Evolutionary conservation across 2,797 vertebrate species (phyloP).

Genomic region (Epinephelus malabaricus): DNA sequence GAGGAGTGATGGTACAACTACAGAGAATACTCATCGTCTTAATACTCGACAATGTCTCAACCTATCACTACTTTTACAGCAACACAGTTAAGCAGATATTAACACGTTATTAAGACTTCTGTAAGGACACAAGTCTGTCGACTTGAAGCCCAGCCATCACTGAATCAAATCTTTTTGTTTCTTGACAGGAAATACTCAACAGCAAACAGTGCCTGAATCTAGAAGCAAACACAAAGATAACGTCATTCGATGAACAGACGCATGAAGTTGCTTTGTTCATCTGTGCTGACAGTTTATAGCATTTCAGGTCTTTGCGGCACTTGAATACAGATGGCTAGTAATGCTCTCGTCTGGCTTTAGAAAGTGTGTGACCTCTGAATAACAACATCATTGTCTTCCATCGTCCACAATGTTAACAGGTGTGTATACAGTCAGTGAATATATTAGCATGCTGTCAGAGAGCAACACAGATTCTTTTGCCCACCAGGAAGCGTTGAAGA

Average conservation of each 20-base stretch:
- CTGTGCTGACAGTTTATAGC: conserved; percentile 57
- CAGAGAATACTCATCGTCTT: conserved; percentile 73
- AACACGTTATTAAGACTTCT: conserved; percentile 69
- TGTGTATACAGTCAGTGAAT: conserved; percentile 70
- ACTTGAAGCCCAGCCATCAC: conserved; percentile 15
- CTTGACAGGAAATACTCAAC: conserved; percentile 60
- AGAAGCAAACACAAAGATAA: conserved; percentile 74
- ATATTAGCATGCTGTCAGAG: conserved; percentile 82
- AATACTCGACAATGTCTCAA: conserved; percentile 60
- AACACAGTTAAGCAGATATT: conserved; percentile 80
- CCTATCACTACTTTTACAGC: conserved; percentile 80
- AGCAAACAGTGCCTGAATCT: conserved; percentile 69
- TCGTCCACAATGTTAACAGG: conserved; percentile 59
- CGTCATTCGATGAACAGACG: conserved; percentile 67
- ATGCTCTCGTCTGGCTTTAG: conserved; percentile 37
- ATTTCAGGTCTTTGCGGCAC: conserved; percentile 60
- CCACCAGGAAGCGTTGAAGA: conserved; percentile 74
- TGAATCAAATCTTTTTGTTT: conserved; percentile 35
- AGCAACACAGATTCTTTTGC: conserved; percentile 62
- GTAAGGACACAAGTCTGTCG: conserved; percentile 26
- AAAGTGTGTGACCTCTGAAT: conserved; percentile 56
- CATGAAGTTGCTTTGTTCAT: conserved; percentile 60
- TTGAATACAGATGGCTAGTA: conserved; percentile 59
- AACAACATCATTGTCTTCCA: conserved; percentile 24
- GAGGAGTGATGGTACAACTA: conserved; percentile 64